Evolutionary conservation across 2,888 invertebrate genomes (phyloP).

Genomic region (Drosophila acutilabella): DNA sequence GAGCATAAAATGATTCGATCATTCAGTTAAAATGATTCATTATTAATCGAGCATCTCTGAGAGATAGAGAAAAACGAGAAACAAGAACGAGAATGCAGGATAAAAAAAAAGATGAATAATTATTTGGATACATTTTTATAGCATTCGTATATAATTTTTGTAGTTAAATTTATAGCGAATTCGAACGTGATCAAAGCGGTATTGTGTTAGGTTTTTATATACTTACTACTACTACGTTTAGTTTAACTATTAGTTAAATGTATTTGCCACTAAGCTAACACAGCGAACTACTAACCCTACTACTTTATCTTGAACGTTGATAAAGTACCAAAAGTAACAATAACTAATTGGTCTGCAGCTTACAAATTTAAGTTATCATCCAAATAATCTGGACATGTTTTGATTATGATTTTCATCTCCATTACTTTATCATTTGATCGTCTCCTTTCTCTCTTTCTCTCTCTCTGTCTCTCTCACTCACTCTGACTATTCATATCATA

Average conservation of each 20-base stretch:
- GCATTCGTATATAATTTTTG: background rate
- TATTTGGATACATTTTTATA: background rate
- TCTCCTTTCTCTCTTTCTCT: constrained; percentile 39
- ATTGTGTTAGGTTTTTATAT: constrained; percentile 45
- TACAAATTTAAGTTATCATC: constrained; percentile 49
- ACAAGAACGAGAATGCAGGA: constrained; percentile 23
- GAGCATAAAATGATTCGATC: constrained; percentile 1
- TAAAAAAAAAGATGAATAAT: constrained; percentile 1
- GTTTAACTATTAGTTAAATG: constrained; percentile 52
- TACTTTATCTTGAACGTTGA: constrained; percentile 2
- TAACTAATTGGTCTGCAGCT: constrained; percentile 54
- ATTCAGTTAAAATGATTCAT: background rate
- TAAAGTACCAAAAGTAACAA: constrained; percentile 9
- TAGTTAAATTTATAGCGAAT: constrained; percentile 14
- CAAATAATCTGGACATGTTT: constrained; percentile 44
- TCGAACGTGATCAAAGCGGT: constrained; percentile 20
- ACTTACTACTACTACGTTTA: constrained; percentile 35
- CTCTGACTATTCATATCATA: constrained; percentile 9
- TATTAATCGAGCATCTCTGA: no score
- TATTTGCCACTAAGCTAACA: constrained; percentile 45
- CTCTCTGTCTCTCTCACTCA: constrained; percentile 12
- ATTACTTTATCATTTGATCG: constrained; percentile 57
- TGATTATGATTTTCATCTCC: constrained; percentile 44
- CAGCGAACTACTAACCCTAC: constrained; percentile 37
- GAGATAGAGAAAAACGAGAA: constrained; percentile 12